Evolutionary conservation across 2,797 vertebrate genomes (phyloP), one percentile per base, ranked within the genome.

Genomic region (Menidia menidia): DNA sequence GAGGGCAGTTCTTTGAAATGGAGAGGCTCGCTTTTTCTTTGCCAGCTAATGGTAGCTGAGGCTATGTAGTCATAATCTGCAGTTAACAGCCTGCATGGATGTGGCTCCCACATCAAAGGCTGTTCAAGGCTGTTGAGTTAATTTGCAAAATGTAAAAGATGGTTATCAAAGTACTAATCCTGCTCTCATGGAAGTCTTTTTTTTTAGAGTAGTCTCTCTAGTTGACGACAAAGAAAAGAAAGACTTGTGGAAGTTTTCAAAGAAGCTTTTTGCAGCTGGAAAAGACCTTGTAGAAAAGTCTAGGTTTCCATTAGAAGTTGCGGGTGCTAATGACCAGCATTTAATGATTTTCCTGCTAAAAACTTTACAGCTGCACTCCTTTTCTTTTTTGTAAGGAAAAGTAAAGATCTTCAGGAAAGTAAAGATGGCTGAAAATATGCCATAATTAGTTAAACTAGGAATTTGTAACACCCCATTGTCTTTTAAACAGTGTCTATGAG

Each of bases 21-120:
- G 82, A 88, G 80, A 80, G 72, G 63, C 33, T 72, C 25, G 32
- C 1, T 58, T 25, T 25, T 55, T 66, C 31, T 53, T 42, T 70
- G 63, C 56, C 71, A 80, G 84, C 86, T 83, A 83, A 82, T 65
- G 57, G 64, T 4, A 64, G 88, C 89, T 81, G 80, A 75, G 77
- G 86, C 85, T 87, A 71, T 31, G 75, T 55, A 63, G 58, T 16
- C 67, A 69, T 61, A 71, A 35, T 44, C 19, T 71, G 41, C 51
- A 44, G 63, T 68, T 68, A 53, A 30, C 30, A 69, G 58, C 41
- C 54, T 48, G 33, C 65, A 43, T 43, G 11, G 11, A 33, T 47
- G 56, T 3, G 25, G 61, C 67, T 4, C 10, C 9, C 58, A 52
- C 63, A 56, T 51, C 31, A 31, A 55, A 72, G 35, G 12, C 31